These are phyloP conservation scores for Cromileptes altivelis DNA, from an alignment of 2,113 vertebrate species.

Conservation along the genomic window DNA sequence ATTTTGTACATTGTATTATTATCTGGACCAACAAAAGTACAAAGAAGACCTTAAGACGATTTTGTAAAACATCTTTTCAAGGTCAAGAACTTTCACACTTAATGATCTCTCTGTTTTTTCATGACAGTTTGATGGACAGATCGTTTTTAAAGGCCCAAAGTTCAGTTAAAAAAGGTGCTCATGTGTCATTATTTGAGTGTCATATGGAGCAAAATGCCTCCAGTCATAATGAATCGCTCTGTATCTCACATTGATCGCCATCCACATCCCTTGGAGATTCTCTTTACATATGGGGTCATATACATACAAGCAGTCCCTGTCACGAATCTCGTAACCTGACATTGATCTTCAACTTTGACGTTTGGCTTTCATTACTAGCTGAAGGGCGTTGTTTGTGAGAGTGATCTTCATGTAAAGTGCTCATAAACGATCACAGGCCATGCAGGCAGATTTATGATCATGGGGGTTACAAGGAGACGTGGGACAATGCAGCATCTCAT, in stretches of 20 bases:
- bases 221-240: neutral
- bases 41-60: neutral
- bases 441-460: conserved; percentile 75
- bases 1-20: neutral
- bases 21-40: neutral
- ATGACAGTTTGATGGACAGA: neutral
- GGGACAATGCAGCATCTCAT: conserved; percentile 70
- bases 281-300: conserved; percentile 36
- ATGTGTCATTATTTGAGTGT: neutral
- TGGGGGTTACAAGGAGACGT: conserved; percentile 70
- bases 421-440: conserved; percentile 75
- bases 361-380: conserved; percentile 75
- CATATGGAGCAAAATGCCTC: neutral
- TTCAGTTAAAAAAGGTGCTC: neutral
- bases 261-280: conserved; percentile 7
- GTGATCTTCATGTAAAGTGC: conserved; percentile 81
- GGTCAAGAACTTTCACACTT: conserved; percentile 12
- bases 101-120: neutral
- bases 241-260: conserved; percentile 17
- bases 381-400: conserved; percentile 81
- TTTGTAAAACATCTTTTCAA: neutral
- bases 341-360: conserved; percentile 74
- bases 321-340: conserved; percentile 56
- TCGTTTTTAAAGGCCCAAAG: neutral
- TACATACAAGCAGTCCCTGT: conserved; percentile 46